Conservation (phyloP, 2,888 invertebrate genomes). For the Leucophora obtusa region DNA sequence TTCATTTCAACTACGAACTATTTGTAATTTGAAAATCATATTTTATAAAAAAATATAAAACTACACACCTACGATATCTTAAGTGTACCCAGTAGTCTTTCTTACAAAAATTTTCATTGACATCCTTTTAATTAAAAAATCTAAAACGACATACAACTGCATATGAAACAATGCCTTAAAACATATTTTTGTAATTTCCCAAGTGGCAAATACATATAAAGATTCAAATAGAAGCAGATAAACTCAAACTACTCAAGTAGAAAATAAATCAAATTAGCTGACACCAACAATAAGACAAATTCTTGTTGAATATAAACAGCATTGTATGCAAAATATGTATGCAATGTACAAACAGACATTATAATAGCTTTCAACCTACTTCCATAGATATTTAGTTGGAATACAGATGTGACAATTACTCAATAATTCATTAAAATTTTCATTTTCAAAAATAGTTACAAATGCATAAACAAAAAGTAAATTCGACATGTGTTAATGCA, state of each 20-base stretch:
- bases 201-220: slow-evolving; percentile 32
- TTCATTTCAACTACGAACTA: too few species aligned
- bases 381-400: neutral
- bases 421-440: slow-evolving; percentile 76
- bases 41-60: too few species aligned
- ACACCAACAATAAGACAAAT: slow-evolving; percentile 55
- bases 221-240: slow-evolving; percentile 29
- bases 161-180: neutral
- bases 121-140: slow-evolving; percentile 54
- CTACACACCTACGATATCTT: too few species aligned
- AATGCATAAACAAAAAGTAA: slow-evolving; percentile 52
- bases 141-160: slow-evolving; percentile 1
- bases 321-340: slow-evolving; percentile 42
- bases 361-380: neutral
- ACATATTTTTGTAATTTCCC: slow-evolving; percentile 60
- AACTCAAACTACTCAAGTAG: slow-evolving; percentile 49
- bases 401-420: slow-evolving; percentile 72
- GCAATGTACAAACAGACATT: neutral
- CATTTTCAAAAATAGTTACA: slow-evolving; percentile 70
- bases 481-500: slow-evolving; percentile 34
- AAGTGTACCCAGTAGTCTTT: neutral
- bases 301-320: slow-evolving; percentile 49
- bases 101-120: neutral
- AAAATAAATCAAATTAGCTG: slow-evolving; percentile 64
- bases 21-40: too few species aligned